Evolutionary conservation across 1,140 invertebrate genomes (phyloP).

Genomic region (Euwallacea fornicatus): DNA sequence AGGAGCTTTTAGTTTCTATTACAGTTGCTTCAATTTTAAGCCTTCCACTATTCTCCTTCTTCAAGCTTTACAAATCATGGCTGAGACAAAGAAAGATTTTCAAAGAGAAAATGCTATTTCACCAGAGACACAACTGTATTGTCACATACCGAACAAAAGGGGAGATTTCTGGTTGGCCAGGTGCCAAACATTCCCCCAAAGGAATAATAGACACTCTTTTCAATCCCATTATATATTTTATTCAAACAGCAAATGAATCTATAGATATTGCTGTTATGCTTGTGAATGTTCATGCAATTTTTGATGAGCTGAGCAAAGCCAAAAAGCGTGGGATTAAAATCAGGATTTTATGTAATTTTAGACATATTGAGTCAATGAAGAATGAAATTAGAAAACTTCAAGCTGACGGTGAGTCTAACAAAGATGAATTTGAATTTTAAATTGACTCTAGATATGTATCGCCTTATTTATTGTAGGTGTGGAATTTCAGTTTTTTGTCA

Average conservation of each 20-base stretch:
- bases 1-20: too few relatives aligned
- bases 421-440: too few relatives aligned
- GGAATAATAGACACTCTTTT: conserved; percentile 14
- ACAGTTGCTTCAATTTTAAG: too few relatives aligned
- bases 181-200: not conserved
- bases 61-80: too few relatives aligned
- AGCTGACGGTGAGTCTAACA: too few relatives aligned
- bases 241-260: conserved; percentile 19
- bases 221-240: conserved; percentile 26
- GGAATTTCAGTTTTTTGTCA: conserved; percentile 19
- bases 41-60: too few relatives aligned
- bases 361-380: not conserved
- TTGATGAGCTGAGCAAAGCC: conserved; percentile 14
- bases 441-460: too few relatives aligned
- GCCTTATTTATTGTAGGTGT: conserved; percentile 9
- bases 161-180: conserved; percentile 20
- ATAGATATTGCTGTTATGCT: conserved; percentile 24
- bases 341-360: conserved; percentile 21
- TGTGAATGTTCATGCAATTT: conserved; percentile 12
- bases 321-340: conserved; percentile 16
- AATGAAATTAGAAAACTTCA: conserved; percentile 21
- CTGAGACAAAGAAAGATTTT: too few relatives aligned
- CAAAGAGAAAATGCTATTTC: not conserved
- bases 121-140: conserved; percentile 20
- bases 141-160: conserved; percentile 23